A percentile compares a stretch with the other conserved stretches of the same genome.
Conservation (phyloP, 2,888 invertebrate species). For the Tridacna crocea region DNA sequence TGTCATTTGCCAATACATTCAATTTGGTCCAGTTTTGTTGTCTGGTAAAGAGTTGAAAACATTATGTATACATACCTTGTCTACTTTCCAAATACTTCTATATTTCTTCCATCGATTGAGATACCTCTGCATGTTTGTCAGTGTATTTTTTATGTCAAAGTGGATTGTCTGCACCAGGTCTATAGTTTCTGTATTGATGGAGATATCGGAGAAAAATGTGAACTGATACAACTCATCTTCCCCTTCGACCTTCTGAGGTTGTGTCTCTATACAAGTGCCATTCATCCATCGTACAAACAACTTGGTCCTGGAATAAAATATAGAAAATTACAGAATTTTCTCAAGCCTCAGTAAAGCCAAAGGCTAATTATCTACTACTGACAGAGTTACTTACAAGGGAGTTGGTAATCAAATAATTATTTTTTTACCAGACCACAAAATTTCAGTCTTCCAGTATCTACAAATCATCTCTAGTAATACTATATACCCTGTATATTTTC, state of each 20-base stretch:
- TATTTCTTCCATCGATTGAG: conserved; percentile 86
- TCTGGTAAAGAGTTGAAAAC: too few species aligned
- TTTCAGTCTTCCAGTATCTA: too few species aligned
- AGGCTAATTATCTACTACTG: too few species aligned
- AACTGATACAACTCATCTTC: conserved; percentile 88
- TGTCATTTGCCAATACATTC: too few species aligned
- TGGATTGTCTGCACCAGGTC: conserved; percentile 89
- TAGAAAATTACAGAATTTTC: too few species aligned
- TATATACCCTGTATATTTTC: too few species aligned
- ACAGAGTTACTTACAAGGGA: too few species aligned
- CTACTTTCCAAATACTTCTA: conserved; percentile 83
- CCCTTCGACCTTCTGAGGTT: conserved; percentile 87
- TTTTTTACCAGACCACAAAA: too few species aligned
- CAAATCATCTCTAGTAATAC: too few species aligned
- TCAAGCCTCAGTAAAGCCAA: too few species aligned
- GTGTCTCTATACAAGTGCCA: conserved; percentile 90
- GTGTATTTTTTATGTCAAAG: conserved; percentile 88
- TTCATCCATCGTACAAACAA: conserved; percentile 94
- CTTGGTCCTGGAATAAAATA: conserved; percentile 87
- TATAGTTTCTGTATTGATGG: conserved; percentile 89
- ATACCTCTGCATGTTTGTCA: conserved; percentile 88
- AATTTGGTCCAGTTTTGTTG: too few species aligned
- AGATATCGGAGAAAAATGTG: conserved; percentile 92
- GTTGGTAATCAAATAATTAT: too few species aligned
- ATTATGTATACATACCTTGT: conserved; percentile 79